Evolutionary conservation across 2,888 invertebrate genomes (phyloP).

Genomic region (Zaprionus bogoriensis): DNA sequence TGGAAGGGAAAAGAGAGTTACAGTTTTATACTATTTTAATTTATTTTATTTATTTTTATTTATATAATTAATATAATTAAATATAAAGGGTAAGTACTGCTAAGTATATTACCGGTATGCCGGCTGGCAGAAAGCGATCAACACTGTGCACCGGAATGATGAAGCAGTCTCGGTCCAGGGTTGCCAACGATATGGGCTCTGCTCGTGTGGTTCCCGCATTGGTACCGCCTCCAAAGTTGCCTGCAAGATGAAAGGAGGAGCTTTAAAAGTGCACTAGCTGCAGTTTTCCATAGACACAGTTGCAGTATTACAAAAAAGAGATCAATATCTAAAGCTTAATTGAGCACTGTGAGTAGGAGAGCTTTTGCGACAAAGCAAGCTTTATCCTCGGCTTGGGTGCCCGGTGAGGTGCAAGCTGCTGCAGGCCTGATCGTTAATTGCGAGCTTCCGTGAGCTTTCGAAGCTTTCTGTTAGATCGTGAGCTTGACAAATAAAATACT

Average conservation of each 20-base stretch:
- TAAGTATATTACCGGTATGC: constrained; percentile 93
- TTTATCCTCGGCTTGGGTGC: no score
- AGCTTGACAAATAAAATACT: not conserved
- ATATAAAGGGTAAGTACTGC: no score
- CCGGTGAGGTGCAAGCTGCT: no score
- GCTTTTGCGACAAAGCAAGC: no score
- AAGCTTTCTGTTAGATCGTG: not conserved
- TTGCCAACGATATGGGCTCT: constrained; percentile 90
- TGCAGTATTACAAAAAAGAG: not conserved
- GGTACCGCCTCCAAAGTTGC: constrained; percentile 68
- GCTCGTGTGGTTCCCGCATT: constrained; percentile 80
- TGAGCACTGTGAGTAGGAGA: no score
- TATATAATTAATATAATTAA: no score
- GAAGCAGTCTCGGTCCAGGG: constrained; percentile 94
- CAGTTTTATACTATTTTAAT: not conserved
- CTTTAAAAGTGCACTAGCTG: constrained; percentile 7
- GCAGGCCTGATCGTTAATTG: no score
- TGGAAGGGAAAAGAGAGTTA: not conserved
- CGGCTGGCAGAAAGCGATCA: constrained; percentile 93
- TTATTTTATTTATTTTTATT: no score
- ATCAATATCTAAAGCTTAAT: no score
- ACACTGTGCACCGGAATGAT: constrained; percentile 95
- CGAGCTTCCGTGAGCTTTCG: no score
- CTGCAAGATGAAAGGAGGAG: constrained; percentile 62
- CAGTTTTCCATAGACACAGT: not conserved